These are phyloP conservation scores for Falco naumanni DNA, from an alignment of 2,797 vertebrate genomes.

Conservation along the genomic window DNA sequence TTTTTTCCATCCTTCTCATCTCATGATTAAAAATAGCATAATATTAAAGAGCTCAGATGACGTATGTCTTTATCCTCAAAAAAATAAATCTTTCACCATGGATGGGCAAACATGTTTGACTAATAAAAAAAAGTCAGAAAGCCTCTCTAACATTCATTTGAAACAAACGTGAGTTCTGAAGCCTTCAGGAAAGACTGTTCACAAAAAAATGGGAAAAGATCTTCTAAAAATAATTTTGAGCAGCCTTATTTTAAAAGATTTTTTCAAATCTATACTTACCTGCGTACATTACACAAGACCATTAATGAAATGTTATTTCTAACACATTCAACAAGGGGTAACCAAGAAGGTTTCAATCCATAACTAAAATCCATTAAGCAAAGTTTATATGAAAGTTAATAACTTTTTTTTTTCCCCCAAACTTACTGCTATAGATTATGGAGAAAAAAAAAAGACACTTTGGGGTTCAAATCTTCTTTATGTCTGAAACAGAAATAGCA, in stretches of 20 bases:
- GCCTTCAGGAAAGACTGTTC: neutral
- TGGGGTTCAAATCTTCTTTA: neutral
- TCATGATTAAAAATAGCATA: neutral
- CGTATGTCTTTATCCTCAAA: neutral
- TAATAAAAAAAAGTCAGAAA: neutral
- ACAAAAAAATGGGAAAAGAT: neutral
- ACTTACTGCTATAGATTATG: neutral
- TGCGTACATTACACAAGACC: neutral
- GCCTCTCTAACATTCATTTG: neutral
- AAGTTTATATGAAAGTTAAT: neutral
- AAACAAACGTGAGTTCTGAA: neutral
- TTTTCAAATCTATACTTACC: neutral
- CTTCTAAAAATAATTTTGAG: neutral
- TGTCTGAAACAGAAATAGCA: neutral
- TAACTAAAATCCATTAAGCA: neutral
- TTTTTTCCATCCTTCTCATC: neutral
- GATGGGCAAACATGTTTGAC: neutral
- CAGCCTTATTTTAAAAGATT: neutral
- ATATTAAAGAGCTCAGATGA: neutral
- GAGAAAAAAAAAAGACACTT: rapidly evolving
- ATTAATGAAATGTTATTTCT: neutral
- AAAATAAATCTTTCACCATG: neutral
- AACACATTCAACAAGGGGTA: neutral
- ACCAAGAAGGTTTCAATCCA: neutral
- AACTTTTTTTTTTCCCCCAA: rapidly evolving